These are phyloP conservation scores for Hiodon alosoides DNA, from an alignment of 2,113 vertebrate genomes.

Conservation along the genomic window DNA sequence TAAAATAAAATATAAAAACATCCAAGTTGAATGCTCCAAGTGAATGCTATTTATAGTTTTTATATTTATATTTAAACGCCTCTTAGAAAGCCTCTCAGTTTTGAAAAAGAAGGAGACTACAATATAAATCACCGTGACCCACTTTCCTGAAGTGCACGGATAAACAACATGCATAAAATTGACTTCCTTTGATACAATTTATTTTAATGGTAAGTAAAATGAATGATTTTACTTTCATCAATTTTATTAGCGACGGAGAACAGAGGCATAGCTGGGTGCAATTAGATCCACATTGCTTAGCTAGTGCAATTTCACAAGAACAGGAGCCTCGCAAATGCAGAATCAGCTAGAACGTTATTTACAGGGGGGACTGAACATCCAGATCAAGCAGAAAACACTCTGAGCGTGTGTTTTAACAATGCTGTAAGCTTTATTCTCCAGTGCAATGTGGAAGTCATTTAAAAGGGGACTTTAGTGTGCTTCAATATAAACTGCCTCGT, in stretches of 20 bases:
- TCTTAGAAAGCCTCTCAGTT: too few relatives aligned
- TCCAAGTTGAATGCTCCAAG: too few relatives aligned
- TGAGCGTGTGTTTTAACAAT: neutral
- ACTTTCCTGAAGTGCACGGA: too few relatives aligned
- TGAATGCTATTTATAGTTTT: too few relatives aligned
- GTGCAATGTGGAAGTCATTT: constrained; percentile 17
- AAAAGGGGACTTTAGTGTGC: neutral
- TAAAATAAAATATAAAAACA: too few relatives aligned
- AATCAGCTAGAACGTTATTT: neutral
- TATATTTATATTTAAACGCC: too few relatives aligned
- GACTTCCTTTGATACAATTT: too few relatives aligned
- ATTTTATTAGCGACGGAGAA: neutral
- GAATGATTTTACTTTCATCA: neutral
- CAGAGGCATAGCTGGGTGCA: neutral
- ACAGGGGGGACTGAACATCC: neutral
- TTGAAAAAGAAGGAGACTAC: too few relatives aligned
- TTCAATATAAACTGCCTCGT: constrained; percentile 24
- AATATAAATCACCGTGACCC: too few relatives aligned
- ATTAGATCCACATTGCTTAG: neutral
- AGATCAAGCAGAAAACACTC: neutral
- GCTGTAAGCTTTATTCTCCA: neutral
- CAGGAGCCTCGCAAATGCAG: neutral
- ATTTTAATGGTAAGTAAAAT: neutral
- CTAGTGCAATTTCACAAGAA: neutral
- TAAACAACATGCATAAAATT: too few relatives aligned